These are phyloP conservation scores for Cephus pygmeus DNA, from an alignment of 2,888 invertebrate species.

Conservation along the genomic window DNA sequence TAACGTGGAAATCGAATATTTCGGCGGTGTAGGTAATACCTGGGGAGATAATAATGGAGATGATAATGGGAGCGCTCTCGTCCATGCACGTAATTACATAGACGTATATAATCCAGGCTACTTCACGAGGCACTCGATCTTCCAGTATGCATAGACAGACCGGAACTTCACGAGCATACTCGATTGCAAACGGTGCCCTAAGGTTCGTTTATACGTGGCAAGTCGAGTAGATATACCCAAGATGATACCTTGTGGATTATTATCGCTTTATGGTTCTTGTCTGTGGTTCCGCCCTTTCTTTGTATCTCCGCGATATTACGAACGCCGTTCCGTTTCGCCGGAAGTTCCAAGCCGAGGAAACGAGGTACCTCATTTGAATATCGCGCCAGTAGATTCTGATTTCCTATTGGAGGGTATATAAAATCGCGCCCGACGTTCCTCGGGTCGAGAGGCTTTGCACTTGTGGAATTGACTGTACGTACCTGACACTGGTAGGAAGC, in stretches of 20 bases:
- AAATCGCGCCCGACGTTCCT: not conserved
- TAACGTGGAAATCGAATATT: not conserved
- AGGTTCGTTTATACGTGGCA: not conserved
- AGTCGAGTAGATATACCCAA: not conserved
- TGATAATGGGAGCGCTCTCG: not conserved
- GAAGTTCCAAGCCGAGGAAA: not conserved
- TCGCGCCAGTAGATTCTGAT: constrained; percentile 8
- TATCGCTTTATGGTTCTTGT: constrained; percentile 11
- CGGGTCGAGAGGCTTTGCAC: not conserved
- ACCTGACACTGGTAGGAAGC: too few species aligned
- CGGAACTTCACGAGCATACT: not conserved
- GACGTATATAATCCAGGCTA: not conserved
- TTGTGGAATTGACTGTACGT: too few species aligned
- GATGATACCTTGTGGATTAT: constrained; percentile 12
- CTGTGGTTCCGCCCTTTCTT: constrained; percentile 17
- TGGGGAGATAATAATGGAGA: not conserved
- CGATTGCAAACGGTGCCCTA: not conserved
- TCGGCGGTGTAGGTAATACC: not conserved
- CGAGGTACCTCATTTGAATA: constrained; percentile 9
- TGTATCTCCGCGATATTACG: constrained; percentile 22
- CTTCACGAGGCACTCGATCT: not conserved
- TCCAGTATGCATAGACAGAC: not conserved
- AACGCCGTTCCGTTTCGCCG: constrained; percentile 13
- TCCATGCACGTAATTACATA: not conserved
- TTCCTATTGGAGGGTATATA: not conserved